These are phyloP conservation scores for Andricus quercusramuli DNA, from an alignment of 2,888 invertebrate species.

Conservation along the genomic window DNA sequence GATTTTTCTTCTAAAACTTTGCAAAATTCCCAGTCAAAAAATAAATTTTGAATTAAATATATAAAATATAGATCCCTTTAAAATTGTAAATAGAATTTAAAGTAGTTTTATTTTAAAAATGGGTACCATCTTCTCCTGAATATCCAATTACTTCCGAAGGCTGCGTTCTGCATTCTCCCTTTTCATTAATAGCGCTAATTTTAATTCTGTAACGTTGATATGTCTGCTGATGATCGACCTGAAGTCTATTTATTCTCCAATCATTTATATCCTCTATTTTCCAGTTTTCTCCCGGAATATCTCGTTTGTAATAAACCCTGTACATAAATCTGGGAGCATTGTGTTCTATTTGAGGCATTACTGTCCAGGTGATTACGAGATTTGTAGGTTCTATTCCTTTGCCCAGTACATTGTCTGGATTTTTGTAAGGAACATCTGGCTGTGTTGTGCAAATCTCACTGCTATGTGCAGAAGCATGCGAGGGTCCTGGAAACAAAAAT, in stretches of 20 bases:
- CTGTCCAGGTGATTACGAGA: slow-evolving; percentile 96
- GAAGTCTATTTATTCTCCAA: slow-evolving; percentile 86
- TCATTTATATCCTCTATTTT: slow-evolving; percentile 86
- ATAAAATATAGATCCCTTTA: neutral
- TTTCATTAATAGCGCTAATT: slow-evolving; percentile 93
- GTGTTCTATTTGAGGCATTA: slow-evolving; percentile 97
- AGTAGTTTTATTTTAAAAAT: neutral
- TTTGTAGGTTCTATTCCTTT: slow-evolving; percentile 93
- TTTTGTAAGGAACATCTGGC: slow-evolving; percentile 93
- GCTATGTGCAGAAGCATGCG: slow-evolving; percentile 91
- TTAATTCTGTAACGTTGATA: slow-evolving; percentile 94
- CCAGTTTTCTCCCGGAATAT: slow-evolving; percentile 87
- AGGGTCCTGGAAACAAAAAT: slow-evolving; percentile 81
- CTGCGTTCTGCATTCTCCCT: slow-evolving; percentile 90
- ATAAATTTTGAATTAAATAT: no score
- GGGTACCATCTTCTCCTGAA: slow-evolving; percentile 92
- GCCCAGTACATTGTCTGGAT: slow-evolving; percentile 95
- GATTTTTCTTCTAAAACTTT: no score
- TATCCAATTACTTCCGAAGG: slow-evolving; percentile 91
- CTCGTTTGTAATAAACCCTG: slow-evolving; percentile 91
- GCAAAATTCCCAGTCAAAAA: no score
- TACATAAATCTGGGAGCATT: slow-evolving; percentile 97
- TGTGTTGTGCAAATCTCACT: slow-evolving; percentile 89
- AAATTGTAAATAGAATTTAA: neutral
- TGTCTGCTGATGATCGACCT: slow-evolving; percentile 90